Conservation (phyloP, 2,113 vertebrate genomes). For the Cranoglanis bouderius region DNA sequence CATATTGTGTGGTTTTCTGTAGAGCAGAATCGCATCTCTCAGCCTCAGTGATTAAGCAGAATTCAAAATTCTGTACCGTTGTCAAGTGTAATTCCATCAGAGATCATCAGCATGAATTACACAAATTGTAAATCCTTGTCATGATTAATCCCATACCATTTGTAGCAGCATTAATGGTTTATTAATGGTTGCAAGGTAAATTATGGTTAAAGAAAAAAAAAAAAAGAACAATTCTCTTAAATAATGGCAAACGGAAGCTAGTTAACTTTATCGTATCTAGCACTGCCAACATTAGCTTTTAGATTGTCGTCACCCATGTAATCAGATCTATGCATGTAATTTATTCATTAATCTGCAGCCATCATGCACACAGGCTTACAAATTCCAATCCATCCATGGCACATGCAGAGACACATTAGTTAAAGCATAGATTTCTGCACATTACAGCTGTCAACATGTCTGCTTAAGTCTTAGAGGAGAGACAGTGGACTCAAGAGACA, state of each 20-base stretch:
- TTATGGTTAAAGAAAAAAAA: neutral
- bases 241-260: neutral
- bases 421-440: no score
- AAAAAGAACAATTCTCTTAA: neutral
- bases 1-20: neutral
- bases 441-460: no score
- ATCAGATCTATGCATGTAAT: no score
- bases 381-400: no score
- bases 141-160: neutral
- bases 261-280: no score
- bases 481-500: no score
- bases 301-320: no score
- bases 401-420: no score
- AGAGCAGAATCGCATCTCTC: neutral
- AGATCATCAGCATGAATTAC: neutral
- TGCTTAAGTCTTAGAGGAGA: no score
- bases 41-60: neutral
- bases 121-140: neutral
- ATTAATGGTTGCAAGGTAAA: neutral
- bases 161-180: neutral
- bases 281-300: no score
- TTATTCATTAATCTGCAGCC: no score
- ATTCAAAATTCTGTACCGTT: neutral
- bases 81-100: neutral
- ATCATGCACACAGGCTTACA: no score